phyloP scores from a whole-genome alignment of 2,113 vertebrate species.

The Salvelinus namaycush region DNA sequence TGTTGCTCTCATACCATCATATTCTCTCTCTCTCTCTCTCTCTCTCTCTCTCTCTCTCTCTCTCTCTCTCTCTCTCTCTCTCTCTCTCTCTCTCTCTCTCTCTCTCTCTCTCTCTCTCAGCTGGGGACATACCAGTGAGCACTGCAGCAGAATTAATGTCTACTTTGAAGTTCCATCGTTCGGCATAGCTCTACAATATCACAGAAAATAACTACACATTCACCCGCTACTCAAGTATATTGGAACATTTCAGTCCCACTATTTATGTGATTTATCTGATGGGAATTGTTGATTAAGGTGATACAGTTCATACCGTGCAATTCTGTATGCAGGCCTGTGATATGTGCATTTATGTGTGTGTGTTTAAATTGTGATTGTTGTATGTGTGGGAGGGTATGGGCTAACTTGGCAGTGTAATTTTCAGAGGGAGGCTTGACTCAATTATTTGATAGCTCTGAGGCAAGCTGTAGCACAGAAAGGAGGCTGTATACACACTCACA shows the following conservation, averaged over 20 bases:
- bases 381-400: slow-evolving; percentile 2
- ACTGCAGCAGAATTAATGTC: slow-evolving; percentile 1
- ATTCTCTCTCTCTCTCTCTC: not conserved
- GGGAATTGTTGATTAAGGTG: not conserved
- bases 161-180: not conserved
- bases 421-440: not conserved
- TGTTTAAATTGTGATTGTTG: not conserved
- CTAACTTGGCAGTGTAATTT: not conserved
- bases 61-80: not conserved
- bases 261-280: not conserved
- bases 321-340: not conserved
- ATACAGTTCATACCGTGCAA: not conserved
- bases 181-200: not conserved
- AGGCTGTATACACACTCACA: not conserved
- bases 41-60: too few species aligned
- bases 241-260: not conserved
- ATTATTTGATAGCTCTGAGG: slow-evolving; percentile 1
- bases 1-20: not conserved
- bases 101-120: too few species aligned
- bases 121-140: not conserved
- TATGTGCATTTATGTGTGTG: not conserved
- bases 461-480: not conserved
- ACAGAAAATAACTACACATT: not conserved
- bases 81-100: not conserved
- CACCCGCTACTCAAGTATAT: not conserved